Conservation (phyloP, 2,888 invertebrate genomes). For the Machimus rusticus region DNA sequence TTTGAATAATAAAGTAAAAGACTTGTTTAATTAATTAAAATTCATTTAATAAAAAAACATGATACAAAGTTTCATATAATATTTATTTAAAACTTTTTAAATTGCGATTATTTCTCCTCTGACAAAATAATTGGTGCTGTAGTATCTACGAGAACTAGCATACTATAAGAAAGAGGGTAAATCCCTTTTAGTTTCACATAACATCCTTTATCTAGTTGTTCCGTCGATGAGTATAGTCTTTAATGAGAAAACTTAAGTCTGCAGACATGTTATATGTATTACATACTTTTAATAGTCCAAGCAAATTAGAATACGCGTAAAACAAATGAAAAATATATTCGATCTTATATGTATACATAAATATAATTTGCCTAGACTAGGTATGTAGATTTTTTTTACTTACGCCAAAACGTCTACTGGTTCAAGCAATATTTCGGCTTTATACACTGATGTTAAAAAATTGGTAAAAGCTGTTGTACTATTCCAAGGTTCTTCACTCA, state of each 20-base stretch:
- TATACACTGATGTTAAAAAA: slow-evolving; percentile 61
- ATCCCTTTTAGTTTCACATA: slow-evolving; percentile 67
- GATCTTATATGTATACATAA: no score
- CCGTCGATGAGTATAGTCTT: slow-evolving; percentile 67
- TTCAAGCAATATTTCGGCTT: slow-evolving; percentile 62
- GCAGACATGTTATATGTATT: not conserved
- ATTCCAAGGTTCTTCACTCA: slow-evolving; percentile 54
- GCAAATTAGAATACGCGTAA: no score
- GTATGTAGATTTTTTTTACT: slow-evolving; percentile 49
- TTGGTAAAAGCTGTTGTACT: slow-evolving; percentile 62
- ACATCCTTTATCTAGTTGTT: slow-evolving; percentile 65
- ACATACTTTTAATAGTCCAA: no score
- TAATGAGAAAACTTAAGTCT: slow-evolving; percentile 39
- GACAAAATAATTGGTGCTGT: slow-evolving; percentile 66
- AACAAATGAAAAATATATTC: no score
- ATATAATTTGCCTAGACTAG: no score
- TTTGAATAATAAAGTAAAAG: no score
- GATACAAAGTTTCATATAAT: not conserved
- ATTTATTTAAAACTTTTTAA: not conserved
- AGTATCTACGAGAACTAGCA: slow-evolving; percentile 70
- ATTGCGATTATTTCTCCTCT: not conserved
- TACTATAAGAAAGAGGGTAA: slow-evolving; percentile 67
- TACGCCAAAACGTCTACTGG: slow-evolving; percentile 67
- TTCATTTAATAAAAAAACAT: no score
- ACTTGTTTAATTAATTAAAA: no score